phyloP scores from a whole-genome alignment of 2,113 vertebrate genomes.

The Sardina pilchardus region DNA sequence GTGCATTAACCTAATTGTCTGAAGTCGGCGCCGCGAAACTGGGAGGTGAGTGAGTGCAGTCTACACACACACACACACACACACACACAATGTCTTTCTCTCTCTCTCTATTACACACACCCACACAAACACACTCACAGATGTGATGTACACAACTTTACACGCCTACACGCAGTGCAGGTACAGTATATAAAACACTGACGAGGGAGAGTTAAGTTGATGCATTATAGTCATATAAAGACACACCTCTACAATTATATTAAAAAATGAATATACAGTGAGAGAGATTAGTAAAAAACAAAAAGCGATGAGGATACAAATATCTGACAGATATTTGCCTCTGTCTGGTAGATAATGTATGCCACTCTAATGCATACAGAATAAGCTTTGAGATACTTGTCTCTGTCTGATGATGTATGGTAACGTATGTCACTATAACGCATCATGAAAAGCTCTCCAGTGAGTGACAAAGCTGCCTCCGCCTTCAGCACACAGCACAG shows the following conservation, averaged over 20 bases:
- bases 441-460: background rate
- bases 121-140: background rate
- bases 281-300: too few relatives aligned
- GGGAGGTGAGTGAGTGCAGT: background rate
- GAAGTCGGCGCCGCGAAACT: background rate
- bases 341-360: background rate
- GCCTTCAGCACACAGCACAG: background rate
- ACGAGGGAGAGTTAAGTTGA: too few relatives aligned
- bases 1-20: conserved; percentile 33
- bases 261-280: too few relatives aligned
- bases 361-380: too few relatives aligned
- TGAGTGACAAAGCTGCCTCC: background rate
- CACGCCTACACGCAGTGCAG: background rate
- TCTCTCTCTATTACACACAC: background rate
- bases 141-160: background rate
- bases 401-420: too few relatives aligned
- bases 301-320: background rate
- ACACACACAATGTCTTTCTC: background rate
- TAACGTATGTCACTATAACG: too few relatives aligned
- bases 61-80: background rate
- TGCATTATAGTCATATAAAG: background rate
- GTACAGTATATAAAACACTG: background rate
- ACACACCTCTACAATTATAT: too few relatives aligned
- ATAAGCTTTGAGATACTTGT: too few relatives aligned
- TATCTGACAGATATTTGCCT: background rate